Base-by-base conservation (phyloP, 2,888 invertebrate genomes). In the Eupithecia dodoneata region DNA sequence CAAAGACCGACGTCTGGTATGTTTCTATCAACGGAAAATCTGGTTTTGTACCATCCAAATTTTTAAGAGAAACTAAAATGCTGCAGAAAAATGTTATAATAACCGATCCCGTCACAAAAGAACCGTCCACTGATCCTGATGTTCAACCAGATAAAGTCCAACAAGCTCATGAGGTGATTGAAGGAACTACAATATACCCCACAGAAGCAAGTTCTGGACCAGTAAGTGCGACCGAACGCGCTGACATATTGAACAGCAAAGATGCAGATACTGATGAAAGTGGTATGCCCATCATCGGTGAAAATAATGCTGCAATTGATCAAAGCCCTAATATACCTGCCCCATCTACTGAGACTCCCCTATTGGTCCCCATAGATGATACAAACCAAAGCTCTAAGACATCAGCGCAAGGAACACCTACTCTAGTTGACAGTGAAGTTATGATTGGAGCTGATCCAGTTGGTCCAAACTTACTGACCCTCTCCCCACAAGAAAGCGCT, bases 121-220 rank as follows among this genome's bases (percentile, higher is more conserved):
- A 80, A 45, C 79, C 85, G 71, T 82, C 80, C 72, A 76, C 83
- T 72, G 88, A 91, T n/a, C 89, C 82, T 76, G 75, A 84, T 76
- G 89, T 94, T 4, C 90, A 90, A 71, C 95, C 94, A 67, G 88
- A 94, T 79, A 95, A 90, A 83, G 95, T 95, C 41, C 91, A 92
- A 80, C 90, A 92, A 81, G 82, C 90, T 18, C 93, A 92, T 87
- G 93, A 94, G 89, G 93, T 97, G 45, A 91, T 97, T 81, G 97
- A 97, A 89, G 97, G 97, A 15, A 97, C 97, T 13, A 96, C 96
- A 42, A 92, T 97, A 82, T 96, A 94, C 81, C 89, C 91, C 4
- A 90, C 91, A 10, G 91, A 92, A 79, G 52, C 79, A 10, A 86
- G 80, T 73, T 83, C 86, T 52, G 71, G 81, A 45, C 78, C 83